Conservation (phyloP, 2,113 vertebrate genomes). For the Riparia riparia region DNA sequence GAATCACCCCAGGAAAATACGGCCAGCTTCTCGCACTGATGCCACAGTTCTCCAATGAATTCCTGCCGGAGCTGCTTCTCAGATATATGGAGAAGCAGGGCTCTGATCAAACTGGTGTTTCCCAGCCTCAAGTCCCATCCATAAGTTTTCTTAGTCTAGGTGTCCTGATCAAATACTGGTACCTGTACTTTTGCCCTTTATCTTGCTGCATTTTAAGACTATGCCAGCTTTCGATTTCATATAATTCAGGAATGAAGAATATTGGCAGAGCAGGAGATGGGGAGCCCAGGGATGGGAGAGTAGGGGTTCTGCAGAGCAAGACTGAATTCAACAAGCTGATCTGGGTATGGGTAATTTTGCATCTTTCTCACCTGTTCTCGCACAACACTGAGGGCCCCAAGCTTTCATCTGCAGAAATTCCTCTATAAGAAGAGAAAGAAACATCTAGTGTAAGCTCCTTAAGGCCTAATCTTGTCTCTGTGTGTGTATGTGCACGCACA, state of each 20-base stretch:
- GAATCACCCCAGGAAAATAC: background rate
- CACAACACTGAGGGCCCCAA: background rate
- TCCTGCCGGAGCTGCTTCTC: background rate
- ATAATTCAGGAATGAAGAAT: background rate
- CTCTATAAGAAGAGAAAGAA: conserved; percentile 30
- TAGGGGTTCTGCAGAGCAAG: background rate
- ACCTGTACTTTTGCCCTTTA: background rate
- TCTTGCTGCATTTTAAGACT: background rate
- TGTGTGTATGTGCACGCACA: background rate
- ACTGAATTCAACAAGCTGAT: background rate
- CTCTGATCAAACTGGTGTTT: background rate
- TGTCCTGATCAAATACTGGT: background rate
- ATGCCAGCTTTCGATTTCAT: background rate
- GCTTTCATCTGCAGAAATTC: conserved; percentile 40
- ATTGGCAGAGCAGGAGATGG: background rate
- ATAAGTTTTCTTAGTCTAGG: background rate
- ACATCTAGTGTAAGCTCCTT: conserved; percentile 58
- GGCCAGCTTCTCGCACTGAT: background rate
- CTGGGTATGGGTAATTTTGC: background rate
- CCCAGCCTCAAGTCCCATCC: background rate
- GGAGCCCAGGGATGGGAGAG: background rate
- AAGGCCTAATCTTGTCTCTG: conserved; percentile 44
- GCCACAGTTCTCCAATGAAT: background rate
- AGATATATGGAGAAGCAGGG: background rate
- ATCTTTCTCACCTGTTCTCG: background rate